Base-by-base conservation (phyloP, 2,888 invertebrate species). In the Pyrrhia umbra region DNA sequence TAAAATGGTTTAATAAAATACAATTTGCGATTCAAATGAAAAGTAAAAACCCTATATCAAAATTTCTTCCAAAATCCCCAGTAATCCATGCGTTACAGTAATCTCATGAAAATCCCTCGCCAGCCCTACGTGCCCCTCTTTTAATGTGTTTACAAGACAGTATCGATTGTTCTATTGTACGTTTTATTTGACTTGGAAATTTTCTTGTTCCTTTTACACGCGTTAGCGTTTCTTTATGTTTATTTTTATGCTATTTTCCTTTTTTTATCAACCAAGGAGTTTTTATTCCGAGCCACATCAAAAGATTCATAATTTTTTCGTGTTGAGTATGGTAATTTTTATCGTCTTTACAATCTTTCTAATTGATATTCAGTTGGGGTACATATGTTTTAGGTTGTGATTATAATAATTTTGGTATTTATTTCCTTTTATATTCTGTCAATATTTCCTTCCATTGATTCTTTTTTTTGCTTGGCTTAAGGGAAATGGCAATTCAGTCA, bases 131-230 rank as follows among this genome's bases (percentile, higher is more conserved):
- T 71, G 74, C 88, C 72, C 92, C 92, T 91, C 91, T 88, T 90
- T 90, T 94, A 94, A 95, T 94, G 94, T 95, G 94, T 94, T 95
- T 94, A 95, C 94, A 94, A 91, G 91, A 88, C 88, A 91, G 91
- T 94, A 94, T 94, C 93, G 94, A 95, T 94, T 94, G 93, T 94
- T 90, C 89, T 86, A 91, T 91, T 92, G 91, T 91, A 89, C 75
- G 58, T 91, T 92, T 91, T 94, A 93, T 95, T 94, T 94, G 92
- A 93, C 92, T 95, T 93, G 93, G 87, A 93, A 94, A 94, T 94
- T 90, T 87, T 83, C 82, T 85, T 80, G 85, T 84, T 86, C 88
- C 88, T 88, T 87, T 84, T 84, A 83, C 85, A 83, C 77, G 83
- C 82, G 81, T 81, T 84, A 79, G 78, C 80, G 66, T 83, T 79